These are phyloP conservation scores for Coremacera marginata DNA, from an alignment of 2,888 invertebrate genomes.

Conservation along the genomic window DNA sequence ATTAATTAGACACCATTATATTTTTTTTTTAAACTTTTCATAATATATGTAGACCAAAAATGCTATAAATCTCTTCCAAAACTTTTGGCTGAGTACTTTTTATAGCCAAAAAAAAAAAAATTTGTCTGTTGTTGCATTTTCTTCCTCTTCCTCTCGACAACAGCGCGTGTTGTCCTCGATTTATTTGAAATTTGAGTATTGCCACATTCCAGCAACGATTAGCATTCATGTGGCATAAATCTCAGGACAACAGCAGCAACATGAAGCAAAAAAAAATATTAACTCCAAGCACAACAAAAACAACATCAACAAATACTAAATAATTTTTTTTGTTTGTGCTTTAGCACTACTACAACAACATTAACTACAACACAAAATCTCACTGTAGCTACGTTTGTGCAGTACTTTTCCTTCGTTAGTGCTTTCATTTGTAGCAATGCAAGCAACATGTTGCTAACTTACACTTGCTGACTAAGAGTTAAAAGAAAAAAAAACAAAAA, in stretches of 20 bases:
- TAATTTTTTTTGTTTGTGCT: background rate
- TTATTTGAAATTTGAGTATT: background rate
- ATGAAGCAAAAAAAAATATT: background rate
- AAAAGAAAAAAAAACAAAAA: background rate
- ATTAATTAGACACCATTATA: too few species aligned
- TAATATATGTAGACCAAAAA: too few species aligned
- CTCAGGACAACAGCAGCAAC: constrained; percentile 13
- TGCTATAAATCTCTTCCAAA: too few species aligned
- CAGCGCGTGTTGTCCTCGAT: constrained; percentile 10
- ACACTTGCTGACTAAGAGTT: background rate
- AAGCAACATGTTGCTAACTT: background rate
- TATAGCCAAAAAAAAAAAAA: too few species aligned
- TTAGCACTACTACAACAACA: background rate
- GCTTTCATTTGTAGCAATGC: constrained; percentile 8
- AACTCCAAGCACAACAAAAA: background rate
- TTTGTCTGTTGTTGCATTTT: background rate
- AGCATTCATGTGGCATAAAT: constrained; percentile 27
- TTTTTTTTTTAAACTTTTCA: too few species aligned
- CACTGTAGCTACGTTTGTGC: background rate
- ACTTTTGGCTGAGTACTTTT: too few species aligned
- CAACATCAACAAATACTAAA: background rate
- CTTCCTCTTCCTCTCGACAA: background rate
- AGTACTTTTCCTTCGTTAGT: constrained; percentile 8
- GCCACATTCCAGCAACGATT: constrained; percentile 27
- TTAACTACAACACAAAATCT: background rate